Base-by-base conservation (phyloP, 2,888 invertebrate genomes). In the Meandrusa payeni region DNA sequence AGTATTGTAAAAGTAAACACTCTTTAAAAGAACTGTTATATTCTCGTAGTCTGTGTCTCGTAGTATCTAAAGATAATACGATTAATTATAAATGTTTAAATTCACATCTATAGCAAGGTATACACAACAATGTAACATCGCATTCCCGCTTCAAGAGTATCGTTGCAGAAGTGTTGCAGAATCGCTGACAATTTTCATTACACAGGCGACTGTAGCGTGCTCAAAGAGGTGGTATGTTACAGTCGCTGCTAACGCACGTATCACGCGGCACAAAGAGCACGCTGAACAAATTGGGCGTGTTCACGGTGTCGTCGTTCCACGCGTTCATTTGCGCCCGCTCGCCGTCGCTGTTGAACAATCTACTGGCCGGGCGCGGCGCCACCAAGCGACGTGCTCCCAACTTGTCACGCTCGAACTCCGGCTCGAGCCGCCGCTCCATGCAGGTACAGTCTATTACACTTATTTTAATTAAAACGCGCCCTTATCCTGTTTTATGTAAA, bases 251-350 rank as follows among this genome's bases (percentile, higher is more conserved):
- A 67, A 96, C 97, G 43, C 97, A 97, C 89, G 97, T 97, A 48
- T 97, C 97, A 13, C 94, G 97, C 61, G 94, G 95, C 61, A 97
- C 98, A 57, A 98, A 98, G 89, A 94, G 94, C 68, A 97, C 96
- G 32, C 89, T 98, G 67, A 97, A 97, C 89, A 95, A 97, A 76
- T 90, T 98, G 68, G 98, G 98, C 48, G 97, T 98, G 64, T 98
- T 98, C 90, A 98, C 97, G 39, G 98, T 98, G 59, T 98, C 97
- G 44, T 97, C 97, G 55, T 97, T 98, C 90, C 98, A 98, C 83
- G 98, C 98, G 56, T 97, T 97, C 80, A 97, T 98, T 62, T 97
- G 97, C 80, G 97, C 98, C 46, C 93, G 98, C 53, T 97, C 97
- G 65, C 98, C 98, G 23, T 97, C 96, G 42, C 88, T 97, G 62